Conservation (phyloP, 2,888 invertebrate species). For the Lasioglossum vierecki region DNA sequence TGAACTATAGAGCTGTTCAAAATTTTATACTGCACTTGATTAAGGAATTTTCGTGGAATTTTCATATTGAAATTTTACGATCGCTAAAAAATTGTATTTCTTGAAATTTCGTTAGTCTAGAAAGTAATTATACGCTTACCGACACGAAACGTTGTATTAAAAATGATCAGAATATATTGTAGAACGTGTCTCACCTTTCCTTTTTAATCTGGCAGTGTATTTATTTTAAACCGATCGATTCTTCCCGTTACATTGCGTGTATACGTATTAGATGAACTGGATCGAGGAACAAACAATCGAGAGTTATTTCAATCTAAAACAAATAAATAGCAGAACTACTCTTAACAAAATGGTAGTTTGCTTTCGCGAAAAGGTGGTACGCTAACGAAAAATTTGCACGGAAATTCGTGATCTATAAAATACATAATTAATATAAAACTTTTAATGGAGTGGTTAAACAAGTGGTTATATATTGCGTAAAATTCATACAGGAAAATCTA, state of each 20-base stretch:
- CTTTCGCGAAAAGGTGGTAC: background rate
- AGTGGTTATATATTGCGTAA: background rate
- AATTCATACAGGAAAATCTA: background rate
- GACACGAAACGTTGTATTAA: background rate
- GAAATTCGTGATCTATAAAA: background rate
- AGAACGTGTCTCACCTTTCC: background rate
- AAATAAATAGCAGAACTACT: background rate
- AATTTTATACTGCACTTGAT: background rate
- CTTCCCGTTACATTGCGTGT: background rate
- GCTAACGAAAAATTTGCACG: background rate
- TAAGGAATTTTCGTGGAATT: background rate
- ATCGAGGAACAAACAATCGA: background rate
- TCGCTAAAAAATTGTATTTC: background rate
- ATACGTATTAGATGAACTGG: background rate
- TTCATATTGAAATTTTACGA: background rate
- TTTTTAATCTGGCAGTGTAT: background rate
- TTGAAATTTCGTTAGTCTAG: background rate
- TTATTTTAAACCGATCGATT: slow-evolving; percentile 6
- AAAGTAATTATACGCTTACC: background rate
- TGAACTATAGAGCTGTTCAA: background rate
- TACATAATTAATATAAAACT: background rate
- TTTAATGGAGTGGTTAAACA: background rate
- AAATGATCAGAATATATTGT: background rate
- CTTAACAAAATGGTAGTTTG: background rate
- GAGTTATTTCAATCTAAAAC: background rate